These are phyloP conservation scores for Amiota mariae DNA, from an alignment of 2,888 invertebrate genomes.

Conservation along the genomic window DNA sequence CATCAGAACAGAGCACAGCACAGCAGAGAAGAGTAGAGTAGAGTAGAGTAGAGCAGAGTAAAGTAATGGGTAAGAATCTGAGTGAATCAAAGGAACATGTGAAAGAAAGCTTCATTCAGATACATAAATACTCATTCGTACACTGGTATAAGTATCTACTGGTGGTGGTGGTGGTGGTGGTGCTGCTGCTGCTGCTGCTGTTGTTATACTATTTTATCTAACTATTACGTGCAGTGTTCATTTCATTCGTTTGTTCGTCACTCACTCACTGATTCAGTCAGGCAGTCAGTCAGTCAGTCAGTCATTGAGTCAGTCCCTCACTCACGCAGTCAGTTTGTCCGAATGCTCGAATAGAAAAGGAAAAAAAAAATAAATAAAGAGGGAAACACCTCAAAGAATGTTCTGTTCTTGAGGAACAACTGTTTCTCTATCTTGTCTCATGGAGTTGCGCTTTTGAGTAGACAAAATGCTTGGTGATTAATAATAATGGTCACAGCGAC, in stretches of 20 bases:
- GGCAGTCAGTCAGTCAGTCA: neutral
- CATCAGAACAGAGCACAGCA: conserved; percentile 56
- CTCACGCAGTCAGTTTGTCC: neutral
- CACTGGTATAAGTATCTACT: neutral
- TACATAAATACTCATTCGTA: neutral
- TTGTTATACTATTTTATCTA: neutral
- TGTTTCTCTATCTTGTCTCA: conserved; percentile 24
- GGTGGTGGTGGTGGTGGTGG: neutral
- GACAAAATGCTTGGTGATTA: conserved; percentile 66
- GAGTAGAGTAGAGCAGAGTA: neutral
- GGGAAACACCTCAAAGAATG: conserved; percentile 64
- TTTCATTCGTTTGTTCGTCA: conserved; percentile 2
- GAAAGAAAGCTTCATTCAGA: conserved; percentile 13
- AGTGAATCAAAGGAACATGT: conserved; percentile 31
- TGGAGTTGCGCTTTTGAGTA: conserved; percentile 60
- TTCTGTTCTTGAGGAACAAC: conserved; percentile 46
- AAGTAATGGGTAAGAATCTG: neutral
- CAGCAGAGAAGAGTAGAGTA: conserved; percentile 33
- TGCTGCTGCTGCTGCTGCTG: neutral
- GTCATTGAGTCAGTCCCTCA: neutral
- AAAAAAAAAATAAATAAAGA: conserved; percentile 23
- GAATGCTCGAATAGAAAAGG: neutral
- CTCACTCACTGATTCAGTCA: neutral
- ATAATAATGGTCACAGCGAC: conserved; percentile 64
- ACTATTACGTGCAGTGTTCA: conserved; percentile 10